Conservation (phyloP, 2,113 vertebrate species). For the Chelonoidis abingdonii region DNA sequence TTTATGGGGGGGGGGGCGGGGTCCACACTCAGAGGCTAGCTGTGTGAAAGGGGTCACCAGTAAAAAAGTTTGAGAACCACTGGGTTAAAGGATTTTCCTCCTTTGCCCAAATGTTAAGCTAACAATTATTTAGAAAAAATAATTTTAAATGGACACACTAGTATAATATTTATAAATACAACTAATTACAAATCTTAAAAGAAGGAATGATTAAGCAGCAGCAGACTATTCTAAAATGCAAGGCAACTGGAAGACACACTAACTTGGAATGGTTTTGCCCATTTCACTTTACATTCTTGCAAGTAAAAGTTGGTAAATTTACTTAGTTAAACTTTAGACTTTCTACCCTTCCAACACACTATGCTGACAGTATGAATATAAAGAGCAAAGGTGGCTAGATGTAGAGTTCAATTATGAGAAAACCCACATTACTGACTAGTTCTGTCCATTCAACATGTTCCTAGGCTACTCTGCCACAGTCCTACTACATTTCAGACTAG, state of each 20-base stretch:
- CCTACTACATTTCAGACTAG: background rate
- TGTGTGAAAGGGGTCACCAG: too few relatives aligned
- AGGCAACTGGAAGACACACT: background rate
- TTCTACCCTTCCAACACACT: background rate
- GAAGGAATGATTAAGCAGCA: background rate
- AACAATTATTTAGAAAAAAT: background rate
- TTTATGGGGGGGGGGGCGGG: too few relatives aligned
- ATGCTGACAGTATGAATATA: background rate
- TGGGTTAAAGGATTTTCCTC: background rate
- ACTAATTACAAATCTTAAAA: background rate
- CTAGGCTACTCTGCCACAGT: background rate
- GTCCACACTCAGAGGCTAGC: too few relatives aligned
- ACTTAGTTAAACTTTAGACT: background rate
- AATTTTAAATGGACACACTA: background rate
- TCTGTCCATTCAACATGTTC: background rate
- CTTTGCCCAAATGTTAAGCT: rapidly evolving
- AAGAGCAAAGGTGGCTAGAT: slow-evolving; percentile 10
- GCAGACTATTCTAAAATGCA: background rate
- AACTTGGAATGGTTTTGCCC: background rate
- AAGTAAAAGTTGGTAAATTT: background rate
- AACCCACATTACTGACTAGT: background rate
- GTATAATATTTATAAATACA: background rate
- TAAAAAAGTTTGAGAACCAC: too few relatives aligned
- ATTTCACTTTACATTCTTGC: background rate
- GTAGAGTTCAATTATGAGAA: background rate